phyloP scores from a whole-genome alignment of 2,888 invertebrate species.

The Terebella lapidaria region DNA sequence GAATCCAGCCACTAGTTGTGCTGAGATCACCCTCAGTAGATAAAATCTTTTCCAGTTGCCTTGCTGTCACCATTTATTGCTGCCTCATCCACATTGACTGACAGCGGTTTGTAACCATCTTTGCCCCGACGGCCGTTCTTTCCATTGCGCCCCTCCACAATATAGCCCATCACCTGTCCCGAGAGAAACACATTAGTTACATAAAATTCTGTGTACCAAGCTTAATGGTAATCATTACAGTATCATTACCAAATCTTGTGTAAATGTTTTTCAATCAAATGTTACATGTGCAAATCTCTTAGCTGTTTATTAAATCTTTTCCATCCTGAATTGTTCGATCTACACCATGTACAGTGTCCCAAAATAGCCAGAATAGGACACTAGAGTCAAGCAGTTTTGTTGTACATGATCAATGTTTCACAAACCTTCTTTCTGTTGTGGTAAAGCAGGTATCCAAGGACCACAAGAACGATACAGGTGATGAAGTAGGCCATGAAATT shows the following conservation, averaged over 20 bases:
- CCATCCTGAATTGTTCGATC: too few species aligned
- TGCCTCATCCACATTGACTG: constrained; percentile 30
- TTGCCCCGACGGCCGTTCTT: constrained; percentile 49
- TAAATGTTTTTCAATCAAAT: background rate
- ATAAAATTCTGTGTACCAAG: background rate
- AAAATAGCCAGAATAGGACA: too few species aligned
- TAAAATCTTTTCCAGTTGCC: too few species aligned
- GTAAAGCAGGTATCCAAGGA: constrained; percentile 62
- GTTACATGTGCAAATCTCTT: too few species aligned
- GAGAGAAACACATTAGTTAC: too few species aligned
- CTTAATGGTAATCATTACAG: background rate
- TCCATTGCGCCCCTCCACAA: background rate
- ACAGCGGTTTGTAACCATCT: constrained; percentile 30
- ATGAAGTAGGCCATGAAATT: constrained; percentile 69
- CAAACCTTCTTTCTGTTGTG: constrained; percentile 65
- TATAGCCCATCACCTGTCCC: background rate
- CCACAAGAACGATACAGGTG: constrained; percentile 61
- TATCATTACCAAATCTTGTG: background rate
- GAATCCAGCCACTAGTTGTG: too few species aligned
- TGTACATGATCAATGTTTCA: too few species aligned
- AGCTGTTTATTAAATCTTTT: too few species aligned
- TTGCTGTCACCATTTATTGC: too few species aligned
- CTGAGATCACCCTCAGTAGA: too few species aligned
- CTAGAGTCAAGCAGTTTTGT: too few species aligned
- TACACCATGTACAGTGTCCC: too few species aligned